phyloP scores from a whole-genome alignment of 1,140 invertebrate genomes.

The Pteromalus puparum region DNA sequence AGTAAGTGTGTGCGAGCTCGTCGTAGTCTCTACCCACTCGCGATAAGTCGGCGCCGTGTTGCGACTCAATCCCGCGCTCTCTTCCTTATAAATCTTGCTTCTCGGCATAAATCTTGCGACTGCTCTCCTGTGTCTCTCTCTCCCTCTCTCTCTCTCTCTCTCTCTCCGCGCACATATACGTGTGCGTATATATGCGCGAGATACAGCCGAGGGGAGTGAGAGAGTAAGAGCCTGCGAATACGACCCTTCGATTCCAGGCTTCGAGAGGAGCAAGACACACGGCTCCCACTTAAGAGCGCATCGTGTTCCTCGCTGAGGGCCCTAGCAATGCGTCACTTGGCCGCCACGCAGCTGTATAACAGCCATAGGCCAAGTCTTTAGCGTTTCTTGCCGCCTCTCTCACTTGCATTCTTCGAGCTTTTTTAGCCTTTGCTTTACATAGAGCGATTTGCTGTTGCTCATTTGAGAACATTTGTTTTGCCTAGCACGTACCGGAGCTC shows the following conservation, averaged over 20 bases:
- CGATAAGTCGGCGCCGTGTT: conserved; percentile 71
- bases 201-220: background rate
- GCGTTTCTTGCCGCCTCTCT: conserved; percentile 14
- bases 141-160: conserved; percentile 58
- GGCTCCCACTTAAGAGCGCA: conserved; percentile 66
- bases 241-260: conserved; percentile 71
- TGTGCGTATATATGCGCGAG: too few species aligned
- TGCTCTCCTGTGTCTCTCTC: conserved; percentile 62
- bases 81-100: conserved; percentile 73
- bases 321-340: conserved; percentile 64
- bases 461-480: background rate
- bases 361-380: conserved; percentile 26
- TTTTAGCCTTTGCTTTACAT: background rate
- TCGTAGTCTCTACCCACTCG: conserved; percentile 73
- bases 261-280: conserved; percentile 65
- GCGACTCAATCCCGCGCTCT: conserved; percentile 73
- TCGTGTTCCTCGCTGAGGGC: conserved; percentile 40
- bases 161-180: conserved; percentile 47
- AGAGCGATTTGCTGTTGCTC: background rate
- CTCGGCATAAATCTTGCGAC: conserved; percentile 68
- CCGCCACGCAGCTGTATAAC: conserved; percentile 17
- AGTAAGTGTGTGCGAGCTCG: conserved; percentile 40
- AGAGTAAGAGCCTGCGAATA: conserved; percentile 25
- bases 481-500: too few species aligned
- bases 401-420: background rate